A percentile compares a stretch with the other conserved stretches of the same genome.
Evolutionary conservation across 2,888 invertebrate species (phyloP).

Genomic region (Pasiphila rectangulata): DNA sequence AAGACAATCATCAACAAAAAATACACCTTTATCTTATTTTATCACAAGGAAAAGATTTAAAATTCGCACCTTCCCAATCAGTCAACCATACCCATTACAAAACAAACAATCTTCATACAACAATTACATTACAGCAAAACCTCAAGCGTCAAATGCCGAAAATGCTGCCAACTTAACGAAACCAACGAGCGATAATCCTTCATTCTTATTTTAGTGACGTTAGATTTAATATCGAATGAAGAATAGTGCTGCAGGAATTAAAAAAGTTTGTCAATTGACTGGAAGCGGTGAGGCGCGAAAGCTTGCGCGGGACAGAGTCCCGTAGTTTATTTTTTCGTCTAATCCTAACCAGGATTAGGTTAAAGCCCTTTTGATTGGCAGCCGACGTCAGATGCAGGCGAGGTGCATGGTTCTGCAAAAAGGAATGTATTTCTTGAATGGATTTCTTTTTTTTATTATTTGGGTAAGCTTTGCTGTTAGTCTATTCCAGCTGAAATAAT

Average conservation of each 20-base stretch:
- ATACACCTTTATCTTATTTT: constrained; percentile 21
- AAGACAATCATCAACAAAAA: constrained; percentile 26
- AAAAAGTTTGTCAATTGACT: constrained; percentile 21
- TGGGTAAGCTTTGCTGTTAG: neutral
- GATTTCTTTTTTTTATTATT: neutral
- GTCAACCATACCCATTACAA: constrained; percentile 56
- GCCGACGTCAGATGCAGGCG: constrained; percentile 73
- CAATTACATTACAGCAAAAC: constrained; percentile 76
- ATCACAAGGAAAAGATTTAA: constrained; percentile 28
- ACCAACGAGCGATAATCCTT: constrained; percentile 5
- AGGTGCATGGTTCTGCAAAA: constrained; percentile 41
- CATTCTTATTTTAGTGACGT: neutral
- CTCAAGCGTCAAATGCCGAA: constrained; percentile 71
- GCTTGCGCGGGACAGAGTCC: constrained; percentile 72
- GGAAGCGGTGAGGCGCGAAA: constrained; percentile 70
- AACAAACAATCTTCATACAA: constrained; percentile 69
- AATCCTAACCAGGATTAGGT: constrained; percentile 78
- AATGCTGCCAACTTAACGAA: constrained; percentile 23
- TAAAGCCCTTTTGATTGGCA: constrained; percentile 79
- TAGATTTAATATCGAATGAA: no score
- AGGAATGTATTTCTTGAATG: constrained; percentile 15
- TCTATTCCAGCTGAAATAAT: no score
- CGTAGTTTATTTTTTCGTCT: constrained; percentile 73
- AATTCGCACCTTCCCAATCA: constrained; percentile 51
- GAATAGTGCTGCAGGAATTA: no score